Conservation (phyloP, 2,113 vertebrate species). For the Leiothrix lutea region DNA sequence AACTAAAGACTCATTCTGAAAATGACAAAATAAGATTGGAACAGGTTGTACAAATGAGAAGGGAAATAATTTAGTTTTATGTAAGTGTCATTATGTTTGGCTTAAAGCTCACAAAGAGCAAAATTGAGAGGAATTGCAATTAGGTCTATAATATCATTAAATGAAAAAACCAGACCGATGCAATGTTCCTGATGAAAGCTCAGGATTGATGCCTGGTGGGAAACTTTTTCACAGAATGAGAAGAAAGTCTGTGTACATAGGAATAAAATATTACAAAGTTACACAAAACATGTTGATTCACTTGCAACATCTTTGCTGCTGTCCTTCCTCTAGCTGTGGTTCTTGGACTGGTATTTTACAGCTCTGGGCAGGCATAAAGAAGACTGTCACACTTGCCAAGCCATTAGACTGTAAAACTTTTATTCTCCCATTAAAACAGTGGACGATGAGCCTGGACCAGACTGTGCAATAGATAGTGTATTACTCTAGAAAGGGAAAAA, state of each 20-base stretch:
- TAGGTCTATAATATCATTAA: background rate
- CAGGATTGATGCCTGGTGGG: background rate
- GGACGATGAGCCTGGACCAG: background rate
- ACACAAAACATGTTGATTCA: background rate
- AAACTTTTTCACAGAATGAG: background rate
- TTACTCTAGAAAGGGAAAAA: background rate
- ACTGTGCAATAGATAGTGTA: background rate
- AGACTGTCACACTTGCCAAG: background rate
- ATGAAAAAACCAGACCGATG: background rate
- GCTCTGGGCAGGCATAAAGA: background rate
- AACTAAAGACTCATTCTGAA: background rate
- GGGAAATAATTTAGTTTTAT: background rate
- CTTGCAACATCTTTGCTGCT: background rate
- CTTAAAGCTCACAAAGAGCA: background rate
- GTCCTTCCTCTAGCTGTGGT: background rate
- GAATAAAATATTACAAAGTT: background rate
- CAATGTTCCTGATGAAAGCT: background rate
- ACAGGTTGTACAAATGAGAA: background rate
- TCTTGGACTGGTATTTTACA: background rate
- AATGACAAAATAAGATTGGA: background rate
- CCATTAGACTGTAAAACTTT: background rate
- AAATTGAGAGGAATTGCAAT: background rate
- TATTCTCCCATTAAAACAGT: background rate
- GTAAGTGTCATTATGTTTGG: background rate
- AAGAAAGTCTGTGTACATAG: background rate